Evolutionary conservation across 2,113 vertebrate genomes (phyloP), one percentile per base, ranked within the genome.

Genomic region (Penelope pileata): DNA sequence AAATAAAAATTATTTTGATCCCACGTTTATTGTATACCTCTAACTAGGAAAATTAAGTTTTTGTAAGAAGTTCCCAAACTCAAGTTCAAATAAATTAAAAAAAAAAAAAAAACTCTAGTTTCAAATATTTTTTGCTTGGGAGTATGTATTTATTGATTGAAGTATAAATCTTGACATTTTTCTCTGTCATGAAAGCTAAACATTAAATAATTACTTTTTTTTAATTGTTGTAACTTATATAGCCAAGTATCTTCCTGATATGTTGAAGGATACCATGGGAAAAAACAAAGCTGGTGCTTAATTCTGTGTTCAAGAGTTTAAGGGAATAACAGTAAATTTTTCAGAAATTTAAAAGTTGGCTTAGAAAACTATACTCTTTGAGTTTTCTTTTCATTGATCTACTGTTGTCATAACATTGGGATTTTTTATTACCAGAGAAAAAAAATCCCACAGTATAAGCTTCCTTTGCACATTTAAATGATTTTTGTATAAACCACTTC

Each of bases 211-310:
- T 43, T 43, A 12, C 15, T 43, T 43, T 43, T 68, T 81, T 83
- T 70, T 64, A 16, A 6, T 27, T 67, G 7, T 42, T 90, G 3
- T 22, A 43, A 83, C 83, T 83, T 79, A 64, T 72, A 80, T 27
- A 91, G 48, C 69, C 66, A 56, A 73, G 53, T 60, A 83, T 30
- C 45, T 58, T 91, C 38, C 48, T 82, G 60, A 74, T 92, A 51
- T 23, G 36, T 60, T 91, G 66, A 89, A 81, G 59, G 51, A 45
- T 54, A 78, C 26, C 59, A 17, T 67, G 22, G 29, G 54, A 94
- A 96, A 96, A 86, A 24, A 93, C 62, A 78, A 78, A 87, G 53
- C 40, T 84, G 66, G 24, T 17, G 67, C 30, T 74, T 77, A 68
- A 91, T 76, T 74, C 40, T 70, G 21, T 16, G 10, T 42, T 64